Percentiles rank a stretch among this genome's conserved stretches.
Evolutionary conservation across 2,113 vertebrate species (phyloP).

Genomic region (Coracopsis vasa): DNA sequence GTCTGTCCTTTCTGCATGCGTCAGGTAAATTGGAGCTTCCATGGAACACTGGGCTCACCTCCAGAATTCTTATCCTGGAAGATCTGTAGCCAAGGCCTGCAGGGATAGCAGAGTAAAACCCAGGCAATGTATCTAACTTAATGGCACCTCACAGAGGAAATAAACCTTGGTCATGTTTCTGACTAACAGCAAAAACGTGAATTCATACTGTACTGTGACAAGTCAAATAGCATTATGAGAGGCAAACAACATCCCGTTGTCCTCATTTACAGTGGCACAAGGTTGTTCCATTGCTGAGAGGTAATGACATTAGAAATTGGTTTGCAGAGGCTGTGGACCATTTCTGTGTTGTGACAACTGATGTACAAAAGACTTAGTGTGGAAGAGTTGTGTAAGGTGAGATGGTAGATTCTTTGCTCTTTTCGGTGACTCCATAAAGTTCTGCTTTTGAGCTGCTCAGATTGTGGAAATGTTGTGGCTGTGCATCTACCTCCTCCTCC

Average conservation of each 20-base stretch:
- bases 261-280: background rate
- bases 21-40: background rate
- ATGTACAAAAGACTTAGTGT: background rate
- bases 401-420: background rate
- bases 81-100: background rate
- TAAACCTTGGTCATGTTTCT: background rate
- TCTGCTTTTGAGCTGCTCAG: background rate
- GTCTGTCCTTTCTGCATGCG: background rate
- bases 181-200: background rate
- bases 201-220: background rate
- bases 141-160: background rate
- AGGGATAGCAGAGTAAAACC: background rate
- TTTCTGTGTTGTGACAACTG: background rate
- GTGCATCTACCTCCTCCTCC: background rate
- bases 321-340: background rate
- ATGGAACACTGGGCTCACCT: rapidly evolving
- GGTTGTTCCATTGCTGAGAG: background rate
- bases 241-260: background rate
- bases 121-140: background rate
- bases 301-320: background rate
- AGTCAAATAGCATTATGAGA: background rate
- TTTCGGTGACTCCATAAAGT: background rate
- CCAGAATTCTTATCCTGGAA: background rate
- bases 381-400: background rate
- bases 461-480: background rate